Evolutionary conservation across 2,113 vertebrate species (phyloP), one percentile per base, ranked within the genome.

Genomic region (Oncorhynchus kisutch): DNA sequence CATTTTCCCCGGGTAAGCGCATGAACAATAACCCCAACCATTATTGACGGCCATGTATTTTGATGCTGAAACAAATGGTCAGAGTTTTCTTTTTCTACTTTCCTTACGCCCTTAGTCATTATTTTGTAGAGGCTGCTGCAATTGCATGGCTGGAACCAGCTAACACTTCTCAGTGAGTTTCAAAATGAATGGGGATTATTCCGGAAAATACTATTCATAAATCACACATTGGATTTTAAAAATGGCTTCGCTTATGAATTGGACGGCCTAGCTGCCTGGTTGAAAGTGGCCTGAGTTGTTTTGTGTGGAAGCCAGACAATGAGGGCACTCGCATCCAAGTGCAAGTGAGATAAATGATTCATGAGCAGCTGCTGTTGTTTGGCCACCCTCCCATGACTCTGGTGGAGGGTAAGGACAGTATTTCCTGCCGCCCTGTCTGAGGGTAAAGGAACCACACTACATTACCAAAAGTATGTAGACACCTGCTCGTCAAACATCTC

Each of bases 341-440:
- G 85, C 90, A 89, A 91, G 85, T 89, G 86, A 89, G 88, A 90
- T 88, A 84, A 90, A 90, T 88, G 88, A 87, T 76, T 86, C 74
- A 25, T 48, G 48, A 80, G 86, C 90, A 88, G 87, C 88, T 91
- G 90, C 82, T 51, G 84, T 71, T 59, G 78, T 65, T 77, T 71
- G 77, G 85, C 78, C 24, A 80, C 81, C 85, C 81, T 86, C 78
- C 75, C 76, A 57, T 22, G 54, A 48, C 73, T 51, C 82, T 39
- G 81, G 64, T 6, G 48, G 79, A 29, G 75, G 84, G 83, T 84
- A 84, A 76, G 18, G 57, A 34, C 13, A 54, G 80, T 54, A 54
- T 54, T 54, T 67, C 65, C 25, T 67, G 25, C 16, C 13, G 9
- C 27, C 27, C 65, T 67, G 65, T 29, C 65, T 4, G 65, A 31